Conservation (phyloP, 2,113 vertebrate species). For the Clarias magur region DNA sequence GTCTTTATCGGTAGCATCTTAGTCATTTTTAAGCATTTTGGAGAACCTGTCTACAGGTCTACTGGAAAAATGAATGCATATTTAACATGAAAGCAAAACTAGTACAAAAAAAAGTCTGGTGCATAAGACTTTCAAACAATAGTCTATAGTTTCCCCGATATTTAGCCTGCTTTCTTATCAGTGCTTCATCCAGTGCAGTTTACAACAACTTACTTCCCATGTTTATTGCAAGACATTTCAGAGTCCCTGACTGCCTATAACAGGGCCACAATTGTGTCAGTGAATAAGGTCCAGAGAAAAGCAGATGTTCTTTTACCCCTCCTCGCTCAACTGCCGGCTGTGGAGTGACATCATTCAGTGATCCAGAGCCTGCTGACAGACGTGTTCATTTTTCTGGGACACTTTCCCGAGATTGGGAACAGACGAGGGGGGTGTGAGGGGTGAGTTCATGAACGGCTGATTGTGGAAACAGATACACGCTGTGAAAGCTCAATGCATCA, state of each 20-base stretch:
- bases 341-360: constrained; percentile 46
- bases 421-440: background rate
- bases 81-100: background rate
- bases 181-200: background rate
- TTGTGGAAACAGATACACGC: constrained; percentile 45
- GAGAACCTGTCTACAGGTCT: too few relatives aligned
- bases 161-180: background rate
- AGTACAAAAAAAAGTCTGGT: background rate
- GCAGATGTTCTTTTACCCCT: constrained; percentile 50
- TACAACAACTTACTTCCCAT: background rate
- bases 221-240: background rate
- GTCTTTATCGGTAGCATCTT: background rate
- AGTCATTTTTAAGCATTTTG: too few relatives aligned
- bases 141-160: background rate
- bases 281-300: constrained; percentile 23
- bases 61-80: background rate
- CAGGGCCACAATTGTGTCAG: background rate
- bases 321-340: constrained; percentile 20
- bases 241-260: constrained; percentile 3
- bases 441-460: constrained; percentile 36
- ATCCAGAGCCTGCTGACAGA: constrained; percentile 34
- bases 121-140: background rate
- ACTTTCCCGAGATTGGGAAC: constrained; percentile 37
- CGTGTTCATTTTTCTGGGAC: constrained; percentile 23
- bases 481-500: constrained; percentile 34